These are phyloP conservation scores for Drosophila triauraria DNA, from an alignment of 1,140 invertebrate species.

Conservation along the genomic window DNA sequence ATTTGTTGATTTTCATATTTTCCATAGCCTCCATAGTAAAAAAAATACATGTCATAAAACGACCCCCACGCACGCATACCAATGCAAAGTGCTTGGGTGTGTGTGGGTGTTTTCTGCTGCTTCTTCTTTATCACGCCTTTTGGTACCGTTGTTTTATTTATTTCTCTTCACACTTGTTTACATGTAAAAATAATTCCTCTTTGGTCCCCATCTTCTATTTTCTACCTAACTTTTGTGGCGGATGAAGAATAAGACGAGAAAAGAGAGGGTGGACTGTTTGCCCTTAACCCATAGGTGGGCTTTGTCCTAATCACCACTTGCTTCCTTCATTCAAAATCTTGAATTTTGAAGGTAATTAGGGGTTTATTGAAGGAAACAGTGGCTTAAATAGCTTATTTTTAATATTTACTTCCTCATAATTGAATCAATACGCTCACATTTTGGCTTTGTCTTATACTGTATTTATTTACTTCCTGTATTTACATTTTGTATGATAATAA, in stretches of 20 bases:
- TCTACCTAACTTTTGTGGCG: constrained; percentile 11
- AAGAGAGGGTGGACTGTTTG: constrained; percentile 27
- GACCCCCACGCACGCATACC: constrained; percentile 32
- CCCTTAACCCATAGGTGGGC: constrained; percentile 30
- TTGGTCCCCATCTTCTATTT: constrained; percentile 17
- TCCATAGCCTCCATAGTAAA: constrained; percentile 55
- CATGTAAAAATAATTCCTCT: constrained; percentile 23
- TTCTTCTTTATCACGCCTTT: constrained; percentile 14
- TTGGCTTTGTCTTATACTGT: background rate
- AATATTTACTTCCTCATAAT: background rate
- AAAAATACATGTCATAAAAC: constrained; percentile 31
- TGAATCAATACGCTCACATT: background rate
- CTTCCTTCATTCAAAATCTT: background rate
- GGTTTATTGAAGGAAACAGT: background rate
- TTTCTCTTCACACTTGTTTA: constrained; percentile 47
- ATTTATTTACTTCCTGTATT: background rate
- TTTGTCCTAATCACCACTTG: background rate
- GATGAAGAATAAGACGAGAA: constrained; percentile 1
- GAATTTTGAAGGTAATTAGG: background rate
- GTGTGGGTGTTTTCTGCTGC: constrained; percentile 32
- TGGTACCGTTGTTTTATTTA: constrained; percentile 62
- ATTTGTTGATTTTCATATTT: constrained; percentile 70
- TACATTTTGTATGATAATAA: background rate
- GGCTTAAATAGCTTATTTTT: background rate
- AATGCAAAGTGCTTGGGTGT: constrained; percentile 8